Evolutionary conservation across 2,113 vertebrate species (phyloP), one percentile per base, ranked within the genome.

Genomic region (Dicentrarchus labrax): DNA sequence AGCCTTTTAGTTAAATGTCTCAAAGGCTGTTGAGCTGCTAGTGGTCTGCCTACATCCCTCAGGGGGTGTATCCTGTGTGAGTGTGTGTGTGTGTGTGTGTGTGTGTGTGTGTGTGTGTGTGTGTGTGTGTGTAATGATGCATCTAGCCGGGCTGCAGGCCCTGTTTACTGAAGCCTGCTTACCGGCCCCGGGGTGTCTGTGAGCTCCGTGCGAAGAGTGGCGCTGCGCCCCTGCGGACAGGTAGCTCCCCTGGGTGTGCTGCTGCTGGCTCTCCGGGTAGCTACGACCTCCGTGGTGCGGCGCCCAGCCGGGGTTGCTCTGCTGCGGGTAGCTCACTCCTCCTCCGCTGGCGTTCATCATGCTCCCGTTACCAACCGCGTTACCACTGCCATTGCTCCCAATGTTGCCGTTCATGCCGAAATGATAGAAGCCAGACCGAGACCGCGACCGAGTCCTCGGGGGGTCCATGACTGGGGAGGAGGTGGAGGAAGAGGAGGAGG

Each of bases 401-500:
- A 90, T 86, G 82, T 83, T 88, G 41, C 90, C 91, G 84, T 84
- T 95, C 82, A 90, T 85, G 76, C 89, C 90, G 80, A 94, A 94
- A 91, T 95, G 94, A 82, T 93, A 95, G 88, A 96, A 96, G 87
- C 96, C 96, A 57, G 95, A 96, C 54, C 96, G 90, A 83, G 94
- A 96, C 51, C 96, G 95, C 21, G 95, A 95, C 48, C 96, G 95
- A 78, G 95, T 96, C 94, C 96, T 95, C 36, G 95, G 95, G 88
- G 96, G 95, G 89, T 96, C 95, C 90, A 94, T 95, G 88, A 89
- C 90, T 69, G 90, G 76, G 53, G 89, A 65, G 87, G 90, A 78
- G 61, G 90, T 57, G 91, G 91, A 75, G 56, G 73, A 54, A n/a
- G 60, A 38, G 8, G 62, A 43, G 36, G 59, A 48, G 61, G 90